Evolutionary conservation across 2,113 vertebrate species (phyloP), one percentile per base, ranked within the genome.

Genomic region (Neotoma lepida): DNA sequence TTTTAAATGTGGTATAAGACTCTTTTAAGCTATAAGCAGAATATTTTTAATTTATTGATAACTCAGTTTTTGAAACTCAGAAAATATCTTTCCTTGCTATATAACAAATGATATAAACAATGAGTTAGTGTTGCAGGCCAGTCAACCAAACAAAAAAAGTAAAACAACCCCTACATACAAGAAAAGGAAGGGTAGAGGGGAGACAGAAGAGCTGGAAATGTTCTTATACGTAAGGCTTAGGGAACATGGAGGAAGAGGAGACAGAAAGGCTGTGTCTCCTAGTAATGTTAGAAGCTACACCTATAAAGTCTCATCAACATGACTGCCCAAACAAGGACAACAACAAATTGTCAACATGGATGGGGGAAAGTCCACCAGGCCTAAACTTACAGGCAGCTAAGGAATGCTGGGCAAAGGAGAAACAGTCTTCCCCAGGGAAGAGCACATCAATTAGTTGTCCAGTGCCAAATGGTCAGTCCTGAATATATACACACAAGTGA

Each of bases 41-140:
- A 28, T 76, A 80, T 81, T 81, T 85, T 76, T 90, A 92, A n/a
- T 80, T 96, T 81, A 89, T 3, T 58, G 35, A 81, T 30, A 94
- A 13, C 28, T 61, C 30, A 61, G 26, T 17, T 46, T 46, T 46
- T 76, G 39, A 76, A 76, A 24, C 6, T 39, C 13, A 76, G 18
- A 63, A 76, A 76, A n/a, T 33, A 70, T 71, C 89, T 91, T 63
- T 73, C 78, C 35, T 64, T 90, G 41, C 77, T 88, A 80, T 49
- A 77, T 88, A 91, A 58, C 56, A 63, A 58, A 77, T 66, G 58
- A 86, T 93, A 90, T 6, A 95, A 91, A 89, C 33, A 95, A 2
- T 30, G 20, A 46, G 64, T 86, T 56, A 87, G 54, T 88, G 89
- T 86, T 87, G 87, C 7, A 92, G 77, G 63, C 30, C 70, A 90